A percentile compares a stretch with the other conserved stretches of the same genome.
phyloP scores from a whole-genome alignment of 2,113 vertebrate species.

The Synchiropus splendidus region DNA sequence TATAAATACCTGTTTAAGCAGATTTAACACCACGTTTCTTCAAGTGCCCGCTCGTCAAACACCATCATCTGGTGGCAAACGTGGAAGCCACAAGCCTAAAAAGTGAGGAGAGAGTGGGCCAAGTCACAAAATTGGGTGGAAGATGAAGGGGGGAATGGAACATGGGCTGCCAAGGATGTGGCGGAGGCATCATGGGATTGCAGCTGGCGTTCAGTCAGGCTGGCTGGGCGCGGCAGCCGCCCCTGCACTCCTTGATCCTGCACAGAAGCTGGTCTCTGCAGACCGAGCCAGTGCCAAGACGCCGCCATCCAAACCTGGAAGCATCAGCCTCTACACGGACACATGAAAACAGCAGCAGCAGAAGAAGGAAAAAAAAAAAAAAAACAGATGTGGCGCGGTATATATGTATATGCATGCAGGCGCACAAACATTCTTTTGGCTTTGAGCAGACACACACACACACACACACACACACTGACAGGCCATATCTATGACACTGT shows the following conservation, averaged over 20 bases:
- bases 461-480: conserved; percentile 39
- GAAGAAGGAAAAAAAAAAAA: conserved; percentile 2
- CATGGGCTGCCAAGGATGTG: conserved; percentile 46
- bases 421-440: conserved; percentile 29
- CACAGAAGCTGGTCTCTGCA: conserved; percentile 54
- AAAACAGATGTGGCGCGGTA: conserved; percentile 19
- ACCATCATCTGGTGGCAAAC: conserved; percentile 8
- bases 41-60: conserved; percentile 9
- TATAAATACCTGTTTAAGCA: conserved; percentile 17
- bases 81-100: conserved; percentile 16
- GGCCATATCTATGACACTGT: conserved; percentile 52
- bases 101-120: conserved; percentile 29
- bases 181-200: conserved; percentile 46
- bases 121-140: conserved; percentile 3
- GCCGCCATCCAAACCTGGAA: conserved; percentile 46
- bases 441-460: conserved; percentile 38
- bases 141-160: no score
- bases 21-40: conserved; percentile 8
- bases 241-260: conserved; percentile 60
- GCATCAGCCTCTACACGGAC: conserved; percentile 44
- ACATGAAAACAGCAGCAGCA: conserved; percentile 29
- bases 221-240: conserved; percentile 35
- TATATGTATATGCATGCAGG: conserved; percentile 32
- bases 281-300: conserved; percentile 52
- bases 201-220: conserved; percentile 40